Evolutionary conservation across 2,113 vertebrate genomes (phyloP), one percentile per base, ranked within the genome.

Genomic region (Leptocoma aspasia): DNA sequence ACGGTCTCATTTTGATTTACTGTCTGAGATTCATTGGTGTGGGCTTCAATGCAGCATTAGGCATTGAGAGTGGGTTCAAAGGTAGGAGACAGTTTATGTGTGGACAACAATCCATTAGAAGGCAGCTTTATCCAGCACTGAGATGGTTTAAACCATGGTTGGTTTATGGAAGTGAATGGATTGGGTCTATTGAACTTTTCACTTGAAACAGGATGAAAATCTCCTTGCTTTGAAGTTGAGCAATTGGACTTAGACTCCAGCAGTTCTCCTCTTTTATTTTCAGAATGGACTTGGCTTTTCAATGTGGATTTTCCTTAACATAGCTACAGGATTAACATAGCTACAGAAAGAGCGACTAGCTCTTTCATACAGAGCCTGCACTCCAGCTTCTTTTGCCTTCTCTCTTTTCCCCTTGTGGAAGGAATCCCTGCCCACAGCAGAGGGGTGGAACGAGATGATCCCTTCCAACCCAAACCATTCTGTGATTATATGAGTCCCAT

Each of bases 401-500:
- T 27, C 12, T 42, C 8, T 45, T 54, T 16, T 13, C 12, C 7
- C 16, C 30, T 59, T 10, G 37, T 18, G n/a, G 52, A 21, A 39
- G 10, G 39, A 44, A 23, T 24, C 19, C 28, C 22, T 64, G 44
- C 37, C 27, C 12, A 2, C 1, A 20, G 39, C 54, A 53, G 47
- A 16, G 47, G 21, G 33, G 9, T 5, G 54, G 45, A 61, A 45
- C 2, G 15, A 33, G 72, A 24, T 39, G 19, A 37, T 14, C 33
- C 28, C 15, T 57, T 13, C 57, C 15, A 16, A 11, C 27, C 35
- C 35, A 3, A 18, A 13, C 23, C 15, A 6, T 50, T 23, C 44
- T 4, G 50, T 7, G 14, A 7, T 27, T 11, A 10, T 16, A 0
- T 10, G 14, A 18, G 4, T 50, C 15, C 3, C 27, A 7, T 3